Evolutionary conservation across 53 echinoderm and acorn worm genomes (phyloP), one percentile per base, ranked within the genome.

Genomic region (Stichopus horrens): DNA sequence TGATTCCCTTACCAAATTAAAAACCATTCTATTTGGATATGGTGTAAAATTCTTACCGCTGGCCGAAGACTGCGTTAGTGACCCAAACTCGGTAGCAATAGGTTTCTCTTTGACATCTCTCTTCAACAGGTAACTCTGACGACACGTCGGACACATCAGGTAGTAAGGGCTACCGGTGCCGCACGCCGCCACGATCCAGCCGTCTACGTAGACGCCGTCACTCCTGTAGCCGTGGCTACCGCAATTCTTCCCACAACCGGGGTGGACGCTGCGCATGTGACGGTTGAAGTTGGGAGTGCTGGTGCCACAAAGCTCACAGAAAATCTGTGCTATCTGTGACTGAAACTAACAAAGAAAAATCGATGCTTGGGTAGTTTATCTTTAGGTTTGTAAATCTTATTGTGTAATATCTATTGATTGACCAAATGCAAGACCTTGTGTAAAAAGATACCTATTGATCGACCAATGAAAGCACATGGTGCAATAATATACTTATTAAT

Each of bases 161-260:
- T 95, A 97, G 87, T 95, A 97, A 0, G 98, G 98, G 73, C 92
- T 93, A 73, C 98, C 98, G 4, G 94, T 97, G 54, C 98, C 98
- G 59, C 98, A 97, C 5, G 98, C 94, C 6, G 96, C 99, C 52
- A 94, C 96, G 54, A 95, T 94, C 95, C 99, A 95, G 37, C 95
- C 95, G 19, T 92, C 95, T 21, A 99, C 99, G 73, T 96, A 95
- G 23, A 92, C 92, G 13, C 99, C 99, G 55, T 99, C 96, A 78
- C 96, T 96, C 81, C 99, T 94, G 89, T 96, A 96, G 22, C 99
- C 99, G 91, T 93, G 96, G 92, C 95, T 96, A 23, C 99, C 99
- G 77, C 99, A 99, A 84, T 93, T 94, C 77, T 92, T 86, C 2
- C 94, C 92, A 68, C 95, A 98, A n/a, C 98, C 98, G 1, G 95